Evolutionary conservation across 2,888 invertebrate genomes (phyloP), one percentile per base, ranked within the genome.

Genomic region (Tethea ocularis): DNA sequence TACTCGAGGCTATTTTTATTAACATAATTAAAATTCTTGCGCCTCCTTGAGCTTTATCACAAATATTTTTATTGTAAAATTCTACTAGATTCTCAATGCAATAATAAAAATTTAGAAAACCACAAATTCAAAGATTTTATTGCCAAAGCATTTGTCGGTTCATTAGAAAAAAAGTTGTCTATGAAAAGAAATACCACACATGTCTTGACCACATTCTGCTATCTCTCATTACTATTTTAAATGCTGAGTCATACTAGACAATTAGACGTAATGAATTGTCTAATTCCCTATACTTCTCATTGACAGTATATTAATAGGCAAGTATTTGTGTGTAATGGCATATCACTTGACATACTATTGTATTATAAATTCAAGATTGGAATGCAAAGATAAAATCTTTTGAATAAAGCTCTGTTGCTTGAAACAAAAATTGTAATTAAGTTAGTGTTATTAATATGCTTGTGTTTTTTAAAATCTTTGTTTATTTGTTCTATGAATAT

Each of bases 251-350:
- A 92, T 68, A 71, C 67, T 61, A 71, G 67, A 91, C 92, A 92
- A 93, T 91, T 84, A 86, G 77, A 78, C 69, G 78, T 92, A 91
- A 93, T 91, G 91, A 91, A 88, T 91, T 89, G 91, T 87, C 88
- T 87, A 87, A 90, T 88, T 84, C 82, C 80, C 73, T 33, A 33
- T 33, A 33, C 33, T 33, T 4, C 33, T 33, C 82, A 83, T 74
- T 82, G 84, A 84, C 84, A 82, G 85, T 72, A 74, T 82, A 83
- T 84, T 86, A 87, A 88, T 84, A 80, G 80, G 73, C 69, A 58
- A 61, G 57, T 36, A 26, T 46, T 54, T 29, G 23, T 33, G 36
- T 60, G 58, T 57, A 57, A 56, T 52, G 59, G 24, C 56, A 56
- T 46, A 24, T 54, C 20, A 46, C 56, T 41, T 38, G 24, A 41